Conservation (phyloP, 2,113 vertebrate genomes). For the Xenus cinereus region DNA sequence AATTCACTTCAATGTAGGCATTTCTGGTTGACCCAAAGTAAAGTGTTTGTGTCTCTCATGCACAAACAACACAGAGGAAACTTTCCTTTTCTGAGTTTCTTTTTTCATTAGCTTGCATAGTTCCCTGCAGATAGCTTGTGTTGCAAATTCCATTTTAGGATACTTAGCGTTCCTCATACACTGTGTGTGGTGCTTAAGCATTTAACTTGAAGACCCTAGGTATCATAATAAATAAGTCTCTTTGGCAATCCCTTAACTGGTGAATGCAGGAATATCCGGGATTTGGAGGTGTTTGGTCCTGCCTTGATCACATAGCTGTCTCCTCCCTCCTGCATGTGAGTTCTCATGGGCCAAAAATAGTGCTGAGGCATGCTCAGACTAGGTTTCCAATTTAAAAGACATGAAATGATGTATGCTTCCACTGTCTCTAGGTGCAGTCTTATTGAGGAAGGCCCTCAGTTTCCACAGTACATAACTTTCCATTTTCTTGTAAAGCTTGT, state of each 20-base stretch:
- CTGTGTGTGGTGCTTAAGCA: background rate
- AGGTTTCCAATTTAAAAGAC: background rate
- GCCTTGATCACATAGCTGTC: background rate
- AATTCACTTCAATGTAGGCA: background rate
- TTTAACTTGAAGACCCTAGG: background rate
- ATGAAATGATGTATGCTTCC: background rate
- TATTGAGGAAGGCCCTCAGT: background rate
- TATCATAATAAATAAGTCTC: background rate
- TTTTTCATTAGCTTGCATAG: background rate
- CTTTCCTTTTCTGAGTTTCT: background rate
- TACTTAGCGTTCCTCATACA: accelerated
- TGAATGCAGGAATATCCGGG: background rate
- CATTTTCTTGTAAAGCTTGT: background rate
- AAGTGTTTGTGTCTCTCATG: background rate
- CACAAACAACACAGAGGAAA: background rate
- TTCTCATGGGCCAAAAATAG: background rate
- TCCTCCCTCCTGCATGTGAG: background rate
- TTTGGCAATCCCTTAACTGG: background rate
- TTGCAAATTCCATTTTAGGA: background rate
- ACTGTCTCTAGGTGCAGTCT: background rate
- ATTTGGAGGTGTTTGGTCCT: background rate
- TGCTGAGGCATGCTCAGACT: background rate
- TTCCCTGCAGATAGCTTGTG: background rate
- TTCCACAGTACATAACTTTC: background rate
- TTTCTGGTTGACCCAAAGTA: background rate